Conservation (phyloP, 2,797 vertebrate species). For the Muraenolepis orangiensis region DNA sequence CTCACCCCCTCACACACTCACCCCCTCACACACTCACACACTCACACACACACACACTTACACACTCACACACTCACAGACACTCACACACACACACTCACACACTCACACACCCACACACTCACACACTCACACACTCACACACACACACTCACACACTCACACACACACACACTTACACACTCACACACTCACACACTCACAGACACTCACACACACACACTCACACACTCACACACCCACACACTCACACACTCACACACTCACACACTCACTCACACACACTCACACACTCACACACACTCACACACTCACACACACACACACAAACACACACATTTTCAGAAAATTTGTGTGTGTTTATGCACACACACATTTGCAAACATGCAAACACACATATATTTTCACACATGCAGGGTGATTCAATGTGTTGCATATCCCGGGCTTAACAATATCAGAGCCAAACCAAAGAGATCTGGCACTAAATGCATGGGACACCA, state of each 20-base stretch:
- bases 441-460: slow-evolving; percentile 67
- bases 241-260: slow-evolving; percentile 7
- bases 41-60: slow-evolving; percentile 16
- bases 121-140: slow-evolving; percentile 7
- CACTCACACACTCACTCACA: slow-evolving; percentile 8
- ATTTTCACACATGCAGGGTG: slow-evolving; percentile 19
- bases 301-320: slow-evolving; percentile 27
- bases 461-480: slow-evolving; percentile 72
- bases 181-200: slow-evolving; percentile 26
- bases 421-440: slow-evolving; percentile 57
- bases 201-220: slow-evolving; percentile 32
- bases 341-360: background rate
- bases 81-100: slow-evolving; percentile 23
- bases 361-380: slow-evolving; percentile 17
- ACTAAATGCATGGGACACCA: slow-evolving; percentile 49
- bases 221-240: background rate
- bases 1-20: slow-evolving; percentile 11
- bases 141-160: slow-evolving; percentile 4
- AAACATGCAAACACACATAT: slow-evolving; percentile 24
- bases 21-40: too few relatives aligned
- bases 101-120: slow-evolving; percentile 24
- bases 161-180: slow-evolving; percentile 10
- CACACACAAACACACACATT: slow-evolving; percentile 20
- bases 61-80: slow-evolving; percentile 19
- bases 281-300: slow-evolving; percentile 16